Conservation (phyloP, 2,888 invertebrate genomes). For the Netelia fuscicornis region DNA sequence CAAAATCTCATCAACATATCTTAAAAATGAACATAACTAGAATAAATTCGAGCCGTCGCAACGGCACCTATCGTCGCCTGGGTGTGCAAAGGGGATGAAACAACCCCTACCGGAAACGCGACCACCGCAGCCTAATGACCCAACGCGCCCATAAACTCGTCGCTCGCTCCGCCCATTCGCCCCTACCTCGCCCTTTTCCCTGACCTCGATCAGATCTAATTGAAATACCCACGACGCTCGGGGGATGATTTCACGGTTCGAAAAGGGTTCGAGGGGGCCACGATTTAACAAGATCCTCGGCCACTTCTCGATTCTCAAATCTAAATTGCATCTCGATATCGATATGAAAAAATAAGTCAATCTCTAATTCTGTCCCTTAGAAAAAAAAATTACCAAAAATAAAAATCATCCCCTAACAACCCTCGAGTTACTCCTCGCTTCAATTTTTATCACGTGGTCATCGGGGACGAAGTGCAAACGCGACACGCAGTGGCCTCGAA, state of each 20-base stretch:
- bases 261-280: background rate
- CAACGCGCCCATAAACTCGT: constrained; percentile 29
- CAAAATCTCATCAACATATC: too few species aligned
- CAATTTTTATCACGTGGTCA: too few species aligned
- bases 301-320: background rate
- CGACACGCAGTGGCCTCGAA: background rate
- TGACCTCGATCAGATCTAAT: constrained; percentile 44
- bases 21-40: too few species aligned
- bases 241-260: constrained; percentile 11
- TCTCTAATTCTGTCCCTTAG: too few species aligned
- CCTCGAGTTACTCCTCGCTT: too few species aligned
- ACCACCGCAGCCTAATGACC: constrained; percentile 44
- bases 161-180: background rate
- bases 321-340: too few species aligned
- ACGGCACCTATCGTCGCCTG: too few species aligned
- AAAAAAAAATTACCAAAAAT: too few species aligned
- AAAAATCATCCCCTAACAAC: too few species aligned
- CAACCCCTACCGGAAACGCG: constrained; percentile 2
- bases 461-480: background rate
- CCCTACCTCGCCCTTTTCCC: background rate
- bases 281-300: background rate
- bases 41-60: too few species aligned
- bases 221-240: constrained; percentile 48
- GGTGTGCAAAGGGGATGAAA: background rate
- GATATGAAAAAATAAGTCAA: too few species aligned